phyloP scores from a whole-genome alignment of 1,140 invertebrate species.

The Drosophila equinoxialis region DNA sequence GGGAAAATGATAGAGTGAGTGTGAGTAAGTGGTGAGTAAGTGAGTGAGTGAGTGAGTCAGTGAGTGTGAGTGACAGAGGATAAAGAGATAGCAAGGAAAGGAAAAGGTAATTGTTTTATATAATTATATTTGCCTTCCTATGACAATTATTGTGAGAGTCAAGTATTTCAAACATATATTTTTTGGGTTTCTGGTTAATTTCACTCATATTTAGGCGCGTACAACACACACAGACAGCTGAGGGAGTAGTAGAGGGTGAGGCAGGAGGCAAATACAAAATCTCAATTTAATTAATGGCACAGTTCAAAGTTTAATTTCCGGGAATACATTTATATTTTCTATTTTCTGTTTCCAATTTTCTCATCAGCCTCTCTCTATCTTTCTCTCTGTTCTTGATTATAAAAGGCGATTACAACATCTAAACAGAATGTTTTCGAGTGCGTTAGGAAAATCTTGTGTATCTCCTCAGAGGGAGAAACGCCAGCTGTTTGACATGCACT shows the following conservation, averaged over 20 bases:
- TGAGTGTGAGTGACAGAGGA: conserved; percentile 26
- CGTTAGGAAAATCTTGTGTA: conserved; percentile 17
- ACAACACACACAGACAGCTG: conserved; percentile 29
- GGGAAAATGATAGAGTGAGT: conserved; percentile 15
- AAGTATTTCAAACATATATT: conserved; percentile 33
- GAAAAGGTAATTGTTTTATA: not conserved
- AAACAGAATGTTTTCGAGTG: conserved; percentile 44
- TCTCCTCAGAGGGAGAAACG: conserved; percentile 16
- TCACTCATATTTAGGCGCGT: conserved; percentile 34
- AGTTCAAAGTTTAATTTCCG: conserved; percentile 79
- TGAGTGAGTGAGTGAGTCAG: not conserved
- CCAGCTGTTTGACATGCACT: conserved; percentile 57
- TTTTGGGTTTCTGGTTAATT: conserved; percentile 53
- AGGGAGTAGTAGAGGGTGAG: conserved; percentile 8
- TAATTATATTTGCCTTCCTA: conserved; percentile 52
- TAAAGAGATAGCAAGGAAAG: conserved; percentile 9
- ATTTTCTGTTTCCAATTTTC: conserved; percentile 20
- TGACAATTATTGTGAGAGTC: conserved; percentile 59
- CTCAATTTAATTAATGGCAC: conserved; percentile 73
- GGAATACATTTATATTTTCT: conserved; percentile 54
- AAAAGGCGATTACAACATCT: conserved; percentile 73
- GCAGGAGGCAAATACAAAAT: conserved; percentile 23
- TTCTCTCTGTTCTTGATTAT: conserved; percentile 54
- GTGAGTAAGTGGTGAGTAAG: not conserved
- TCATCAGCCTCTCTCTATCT: not conserved